Evolutionary conservation across 2,113 vertebrate species (phyloP).

Genomic region (Periophthalmodon schlosseri): DNA sequence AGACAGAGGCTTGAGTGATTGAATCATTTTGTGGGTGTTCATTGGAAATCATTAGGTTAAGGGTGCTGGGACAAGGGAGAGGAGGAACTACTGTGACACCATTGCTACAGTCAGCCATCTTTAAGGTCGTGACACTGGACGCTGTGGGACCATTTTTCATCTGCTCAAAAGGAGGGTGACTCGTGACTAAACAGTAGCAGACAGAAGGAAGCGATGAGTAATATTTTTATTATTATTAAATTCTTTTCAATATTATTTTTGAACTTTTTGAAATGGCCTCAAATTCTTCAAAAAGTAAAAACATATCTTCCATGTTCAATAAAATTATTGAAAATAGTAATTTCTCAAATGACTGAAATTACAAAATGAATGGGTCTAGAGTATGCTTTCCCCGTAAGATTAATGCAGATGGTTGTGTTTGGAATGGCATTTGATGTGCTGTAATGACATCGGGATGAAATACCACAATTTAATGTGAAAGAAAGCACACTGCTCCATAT

Average conservation of each 20-base stretch:
- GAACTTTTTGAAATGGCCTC: neutral
- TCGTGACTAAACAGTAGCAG: neutral
- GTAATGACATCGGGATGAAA: neutral
- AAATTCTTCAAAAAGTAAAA: neutral
- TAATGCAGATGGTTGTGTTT: neutral
- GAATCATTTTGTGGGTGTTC: slow-evolving; percentile 56
- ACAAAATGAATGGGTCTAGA: neutral
- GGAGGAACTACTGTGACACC: slow-evolving; percentile 39
- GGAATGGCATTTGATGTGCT: neutral
- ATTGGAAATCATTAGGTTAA: slow-evolving; percentile 69
- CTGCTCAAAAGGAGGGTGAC: slow-evolving; percentile 2
- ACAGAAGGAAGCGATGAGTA: neutral
- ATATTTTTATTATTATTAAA: neutral
- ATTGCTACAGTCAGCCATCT: slow-evolving; percentile 43
- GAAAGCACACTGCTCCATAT: neutral
- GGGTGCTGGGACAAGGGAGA: slow-evolving; percentile 40
- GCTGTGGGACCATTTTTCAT: slow-evolving; percentile 31
- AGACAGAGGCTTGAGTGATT: slow-evolving; percentile 46
- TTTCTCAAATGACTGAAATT: neutral
- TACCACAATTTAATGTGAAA: slow-evolving; percentile 10
- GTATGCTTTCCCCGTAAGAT: neutral
- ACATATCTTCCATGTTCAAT: neutral
- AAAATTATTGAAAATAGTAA: neutral
- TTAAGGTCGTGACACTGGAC: slow-evolving; percentile 53
- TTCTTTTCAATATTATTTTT: neutral